Conservation (phyloP, 2,888 invertebrate genomes). For the Caradrina clavipalpis region DNA sequence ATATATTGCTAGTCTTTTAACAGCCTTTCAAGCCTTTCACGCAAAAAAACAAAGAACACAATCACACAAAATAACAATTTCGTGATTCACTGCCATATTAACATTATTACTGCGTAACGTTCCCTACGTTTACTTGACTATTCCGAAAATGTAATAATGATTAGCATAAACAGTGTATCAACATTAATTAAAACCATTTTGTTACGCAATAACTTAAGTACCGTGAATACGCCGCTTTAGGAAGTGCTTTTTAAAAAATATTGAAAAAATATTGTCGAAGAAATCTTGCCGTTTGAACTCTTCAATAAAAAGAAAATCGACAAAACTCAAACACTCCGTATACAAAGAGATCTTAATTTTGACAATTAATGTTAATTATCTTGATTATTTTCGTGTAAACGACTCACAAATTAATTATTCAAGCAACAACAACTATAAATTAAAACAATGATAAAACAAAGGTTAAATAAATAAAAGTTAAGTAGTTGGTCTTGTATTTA, state of each 20-base stretch:
- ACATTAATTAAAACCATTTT: constrained; percentile 42
- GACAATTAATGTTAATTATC: constrained; percentile 33
- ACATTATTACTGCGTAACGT: constrained; percentile 16
- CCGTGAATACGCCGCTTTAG: constrained; percentile 28
- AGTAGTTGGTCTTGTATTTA: constrained; percentile 40
- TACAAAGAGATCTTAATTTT: constrained; percentile 3
- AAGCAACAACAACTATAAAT: constrained; percentile 38
- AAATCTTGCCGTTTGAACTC: background rate
- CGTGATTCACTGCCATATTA: constrained; percentile 38
- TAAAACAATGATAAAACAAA: constrained; percentile 50
- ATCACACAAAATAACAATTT: constrained; percentile 29
- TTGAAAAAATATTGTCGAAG: constrained; percentile 3
- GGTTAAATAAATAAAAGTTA: constrained; percentile 46
- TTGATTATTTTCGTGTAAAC: constrained; percentile 39
- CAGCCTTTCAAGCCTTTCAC: no score
- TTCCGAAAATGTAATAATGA: constrained; percentile 50
- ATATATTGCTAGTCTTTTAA: background rate
- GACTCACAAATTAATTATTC: constrained; percentile 36
- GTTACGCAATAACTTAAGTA: constrained; percentile 46
- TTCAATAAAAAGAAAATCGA: background rate
- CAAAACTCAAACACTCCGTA: background rate
- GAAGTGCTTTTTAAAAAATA: constrained; percentile 21
- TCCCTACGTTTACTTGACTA: constrained; percentile 24
- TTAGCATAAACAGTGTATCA: constrained; percentile 41
- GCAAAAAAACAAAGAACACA: background rate